Evolutionary conservation across 2,888 invertebrate genomes (phyloP).

Genomic region (Tipula vernalis): DNA sequence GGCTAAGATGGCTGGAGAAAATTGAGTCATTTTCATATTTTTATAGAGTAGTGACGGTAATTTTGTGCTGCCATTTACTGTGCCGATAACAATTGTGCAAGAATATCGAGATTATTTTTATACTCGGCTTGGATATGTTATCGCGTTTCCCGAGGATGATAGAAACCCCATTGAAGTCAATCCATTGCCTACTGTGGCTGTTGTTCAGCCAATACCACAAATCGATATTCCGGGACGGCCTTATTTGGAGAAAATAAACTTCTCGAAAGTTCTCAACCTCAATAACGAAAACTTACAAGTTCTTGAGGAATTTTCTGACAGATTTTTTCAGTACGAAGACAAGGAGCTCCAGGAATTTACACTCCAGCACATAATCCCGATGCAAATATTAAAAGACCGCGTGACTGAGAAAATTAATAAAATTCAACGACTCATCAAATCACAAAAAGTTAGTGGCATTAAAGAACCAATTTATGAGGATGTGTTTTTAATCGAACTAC

Average conservation of each 20-base stretch:
- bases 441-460: constrained; percentile 27
- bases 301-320: constrained; percentile 39
- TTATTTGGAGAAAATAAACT: constrained; percentile 30
- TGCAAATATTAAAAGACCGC: constrained; percentile 46
- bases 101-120: constrained; percentile 28
- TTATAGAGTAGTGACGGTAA: constrained; percentile 19
- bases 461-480: constrained; percentile 50
- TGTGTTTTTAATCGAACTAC: constrained; percentile 61
- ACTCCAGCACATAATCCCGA: constrained; percentile 47
- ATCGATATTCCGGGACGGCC: constrained; percentile 15
- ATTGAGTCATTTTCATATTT: background rate
- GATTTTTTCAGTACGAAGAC: constrained; percentile 57
- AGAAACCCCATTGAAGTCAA: background rate
- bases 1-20: background rate
- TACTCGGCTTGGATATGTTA: background rate
- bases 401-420: constrained; percentile 49
- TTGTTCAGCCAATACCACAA: background rate
- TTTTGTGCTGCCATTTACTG: constrained; percentile 25
- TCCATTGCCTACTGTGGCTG: background rate
- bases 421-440: constrained; percentile 46
- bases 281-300: constrained; percentile 36
- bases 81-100: constrained; percentile 27
- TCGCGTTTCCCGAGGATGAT: background rate
- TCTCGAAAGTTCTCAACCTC: constrained; percentile 37
- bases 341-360: constrained; percentile 50